phyloP scores from a whole-genome alignment of 1,140 invertebrate species.

The Scaptomyza montana region DNA sequence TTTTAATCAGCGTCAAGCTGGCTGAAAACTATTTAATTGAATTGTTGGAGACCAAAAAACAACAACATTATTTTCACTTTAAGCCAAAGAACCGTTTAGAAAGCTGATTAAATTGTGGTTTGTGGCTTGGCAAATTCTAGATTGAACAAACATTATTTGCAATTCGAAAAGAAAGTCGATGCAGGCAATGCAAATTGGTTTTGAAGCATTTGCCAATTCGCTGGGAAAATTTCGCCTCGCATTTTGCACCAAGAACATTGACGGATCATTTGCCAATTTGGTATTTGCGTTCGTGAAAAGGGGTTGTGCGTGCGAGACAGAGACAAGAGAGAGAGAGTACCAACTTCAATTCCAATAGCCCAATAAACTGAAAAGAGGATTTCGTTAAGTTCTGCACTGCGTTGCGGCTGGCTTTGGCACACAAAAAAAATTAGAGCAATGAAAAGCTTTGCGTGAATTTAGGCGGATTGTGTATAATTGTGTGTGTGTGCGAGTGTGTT shows the following conservation, averaged over 20 bases:
- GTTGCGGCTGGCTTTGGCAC: slow-evolving; percentile 22
- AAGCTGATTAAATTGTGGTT: neutral
- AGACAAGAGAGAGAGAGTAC: neutral
- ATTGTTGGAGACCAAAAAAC: too few species aligned
- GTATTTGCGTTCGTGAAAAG: slow-evolving; percentile 1
- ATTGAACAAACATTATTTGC: too few species aligned
- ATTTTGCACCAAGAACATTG: slow-evolving; percentile 21
- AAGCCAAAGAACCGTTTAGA: neutral
- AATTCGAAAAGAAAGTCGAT: neutral
- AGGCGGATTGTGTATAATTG: slow-evolving; percentile 48
- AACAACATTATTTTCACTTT: too few species aligned
- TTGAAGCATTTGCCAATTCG: slow-evolving; percentile 13
- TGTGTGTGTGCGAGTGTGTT: neutral
- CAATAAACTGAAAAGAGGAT: slow-evolving; percentile 31
- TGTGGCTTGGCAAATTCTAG: too few species aligned
- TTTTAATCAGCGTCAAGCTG: too few species aligned
- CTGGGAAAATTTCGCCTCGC: slow-evolving; percentile 9
- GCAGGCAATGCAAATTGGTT: slow-evolving; percentile 26
- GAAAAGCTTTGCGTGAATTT: slow-evolving; percentile 48
- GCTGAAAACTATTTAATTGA: too few species aligned
- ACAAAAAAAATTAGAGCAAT: slow-evolving; percentile 28
- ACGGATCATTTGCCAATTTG: slow-evolving; percentile 19
- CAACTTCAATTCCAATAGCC: slow-evolving; percentile 9
- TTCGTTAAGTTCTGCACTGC: slow-evolving; percentile 15
- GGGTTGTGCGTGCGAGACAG: neutral